These are phyloP conservation scores for Sicus ferrugineus DNA, from an alignment of 2,888 invertebrate genomes.

Conservation along the genomic window DNA sequence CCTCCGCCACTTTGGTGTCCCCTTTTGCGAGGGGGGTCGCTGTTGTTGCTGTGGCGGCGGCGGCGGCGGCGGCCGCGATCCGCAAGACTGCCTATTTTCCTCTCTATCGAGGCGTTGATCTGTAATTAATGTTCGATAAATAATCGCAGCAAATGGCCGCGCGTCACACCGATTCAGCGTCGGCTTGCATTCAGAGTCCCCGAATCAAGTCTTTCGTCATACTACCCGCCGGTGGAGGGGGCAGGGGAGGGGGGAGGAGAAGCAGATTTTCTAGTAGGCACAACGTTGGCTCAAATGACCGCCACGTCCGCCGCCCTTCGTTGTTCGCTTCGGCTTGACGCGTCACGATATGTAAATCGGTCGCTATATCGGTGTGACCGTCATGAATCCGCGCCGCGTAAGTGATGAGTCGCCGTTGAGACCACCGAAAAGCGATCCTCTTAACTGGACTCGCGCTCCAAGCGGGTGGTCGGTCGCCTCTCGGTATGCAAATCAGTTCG, in stretches of 20 bases:
- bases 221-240: too few species aligned
- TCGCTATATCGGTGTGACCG: too few species aligned
- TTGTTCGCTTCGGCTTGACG: background rate
- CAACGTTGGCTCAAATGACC: slow-evolving; percentile 21
- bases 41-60: slow-evolving; percentile 1
- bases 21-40: too few species aligned
- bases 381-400: too few species aligned
- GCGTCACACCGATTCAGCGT: slow-evolving; percentile 50
- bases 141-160: slow-evolving; percentile 51
- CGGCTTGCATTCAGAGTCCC: too few species aligned
- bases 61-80: background rate
- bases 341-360: too few species aligned
- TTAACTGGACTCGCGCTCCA: background rate
- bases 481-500: background rate
- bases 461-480: slow-evolving; percentile 15
- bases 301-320: background rate
- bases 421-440: background rate
- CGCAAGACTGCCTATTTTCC: slow-evolving; percentile 11
- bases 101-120: slow-evolving; percentile 49
- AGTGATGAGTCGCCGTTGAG: too few species aligned
- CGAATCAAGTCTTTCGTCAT: too few species aligned
- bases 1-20: background rate
- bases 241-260: background rate
- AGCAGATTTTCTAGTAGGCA: too few species aligned
- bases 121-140: slow-evolving; percentile 53